Base-by-base conservation (phyloP, 2,113 vertebrate species). In the Gymnorhina tibicen region DNA sequence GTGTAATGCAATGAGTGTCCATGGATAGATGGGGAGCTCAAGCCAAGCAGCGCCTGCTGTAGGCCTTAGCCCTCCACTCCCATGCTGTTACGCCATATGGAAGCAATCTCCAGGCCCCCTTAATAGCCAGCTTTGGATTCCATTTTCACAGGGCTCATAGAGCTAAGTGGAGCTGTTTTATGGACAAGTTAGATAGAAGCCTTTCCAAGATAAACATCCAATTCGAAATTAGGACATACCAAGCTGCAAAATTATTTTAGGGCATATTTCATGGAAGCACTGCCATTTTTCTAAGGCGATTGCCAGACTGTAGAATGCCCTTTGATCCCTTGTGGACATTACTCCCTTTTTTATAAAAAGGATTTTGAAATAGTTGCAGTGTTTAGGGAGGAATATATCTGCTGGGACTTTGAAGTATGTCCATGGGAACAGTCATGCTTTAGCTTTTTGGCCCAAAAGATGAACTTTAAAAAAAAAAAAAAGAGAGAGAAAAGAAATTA, bases 131-230 rank as follows among this genome's bases (percentile, higher is more conserved):
- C 97, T 97, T 98, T 98, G 98, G 99, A 99, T 98, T 99, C 99
- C 98, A 98, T 99, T 99, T 99, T 98, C 98, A 98, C 98, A 99
- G 98, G 98, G 98, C 99, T 99, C 98, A 98, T 98, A 98, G 98
- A 98, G 98, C 99, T 99, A 99, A 99, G 99, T 99, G 98, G 98
- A 99, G 98, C 99, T 99, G 99, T 99, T 99, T 99, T 99, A 99
- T 99, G 99, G 99, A 99, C 99, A 98, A 98, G 98, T 98, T 98
- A 99, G 99, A 99, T 99, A 99, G 98, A 99, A 99, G 98, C 98
- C 98, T 98, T 98, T 99, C 99, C 99, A 99, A 99, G 99, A 99
- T 99, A 99, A 99, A 99, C 99, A 99, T 99, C 98, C 98, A 97
- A 98, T 98, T 98, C 37, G 95, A 98, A 98, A 98, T 98, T 97